Base-by-base conservation (phyloP, 2,797 vertebrate genomes). In the Chaetophractus vellerosus region DNA sequence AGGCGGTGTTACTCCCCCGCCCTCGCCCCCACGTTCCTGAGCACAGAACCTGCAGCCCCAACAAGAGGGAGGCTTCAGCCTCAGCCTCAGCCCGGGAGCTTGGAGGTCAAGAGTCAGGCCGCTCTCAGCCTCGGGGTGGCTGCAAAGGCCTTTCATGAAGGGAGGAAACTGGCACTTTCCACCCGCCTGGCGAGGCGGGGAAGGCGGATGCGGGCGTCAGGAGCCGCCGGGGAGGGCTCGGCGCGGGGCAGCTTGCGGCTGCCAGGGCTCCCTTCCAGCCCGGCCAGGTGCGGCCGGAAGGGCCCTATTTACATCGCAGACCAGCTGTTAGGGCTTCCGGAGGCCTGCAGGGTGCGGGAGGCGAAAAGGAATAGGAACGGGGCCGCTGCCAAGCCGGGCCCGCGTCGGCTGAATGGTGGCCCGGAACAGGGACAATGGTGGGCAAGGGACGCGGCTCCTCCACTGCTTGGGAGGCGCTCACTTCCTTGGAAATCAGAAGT, bases 271-370 rank as follows among this genome's bases (percentile, higher is more conserved):
- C 82, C 87, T 85, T 92, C 89, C 96, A 82, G 82, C 63, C n/a
- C 1, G 18, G 72, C 93, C 96, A 96, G 96, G 84, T 96, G 97
- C 75, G 26, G 94, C 83, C 33, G 15, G 9, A 38, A 18, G 45
- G 59, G 21, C 50, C 61, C 50, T 45, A 48, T 94, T 95, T 72
- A 66, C 75, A 59, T 92, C 82, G 33, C 66, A n/a, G 92, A 57
- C 57, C 71, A 59, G 48, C 89, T 64, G 90, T 33, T 3, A 0
- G 50, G 91, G 89, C 94, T 96, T 96, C 96, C 83, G 79, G 96
- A 89, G 66, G 92, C 82, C 83, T 5, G 72, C 63, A 26, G 92
- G 41, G 81, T 52, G 82, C 1, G 0, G 59, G 45, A 64, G 78
- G 84, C 75, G 64, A 1, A 1, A 18, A 33, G 75, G 75, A 31